Evolutionary conservation across 1,140 invertebrate species (phyloP).

Genomic region (Tetragnatha versicolor): DNA sequence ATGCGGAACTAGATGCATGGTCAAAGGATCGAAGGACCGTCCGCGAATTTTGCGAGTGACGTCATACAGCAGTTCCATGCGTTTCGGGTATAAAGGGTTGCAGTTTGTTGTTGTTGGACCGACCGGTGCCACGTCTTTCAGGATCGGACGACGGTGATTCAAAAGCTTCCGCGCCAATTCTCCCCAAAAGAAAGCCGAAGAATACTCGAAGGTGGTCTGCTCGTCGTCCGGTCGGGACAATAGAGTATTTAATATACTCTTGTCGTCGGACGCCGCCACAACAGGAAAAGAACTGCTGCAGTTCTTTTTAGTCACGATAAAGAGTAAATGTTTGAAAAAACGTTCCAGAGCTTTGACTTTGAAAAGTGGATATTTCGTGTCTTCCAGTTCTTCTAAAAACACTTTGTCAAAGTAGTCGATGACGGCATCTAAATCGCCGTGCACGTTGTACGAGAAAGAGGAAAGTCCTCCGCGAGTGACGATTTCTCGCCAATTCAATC

Average conservation of each 20-base stretch:
- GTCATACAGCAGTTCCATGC: not conserved
- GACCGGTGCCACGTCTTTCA: not conserved
- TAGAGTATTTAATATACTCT: not conserved
- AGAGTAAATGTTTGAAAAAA: not conserved
- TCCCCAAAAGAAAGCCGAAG: slow-evolving; percentile 4
- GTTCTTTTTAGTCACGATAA: not conserved
- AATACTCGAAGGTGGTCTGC: not conserved
- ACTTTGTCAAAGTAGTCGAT: not conserved
- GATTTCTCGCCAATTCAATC: not conserved
- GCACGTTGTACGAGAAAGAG: not conserved
- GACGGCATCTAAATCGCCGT: not conserved
- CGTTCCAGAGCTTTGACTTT: not conserved
- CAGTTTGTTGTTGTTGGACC: no score
- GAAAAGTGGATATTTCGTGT: not conserved
- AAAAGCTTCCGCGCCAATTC: slow-evolving; percentile 1
- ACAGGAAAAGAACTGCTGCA: not conserved
- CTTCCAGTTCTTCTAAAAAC: no score
- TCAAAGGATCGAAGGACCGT: not conserved
- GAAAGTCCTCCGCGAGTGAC: not conserved
- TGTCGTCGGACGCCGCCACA: not conserved
- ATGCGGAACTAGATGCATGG: not conserved
- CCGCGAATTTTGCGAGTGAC: not conserved
- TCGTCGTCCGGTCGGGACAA: not conserved
- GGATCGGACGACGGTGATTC: not conserved
- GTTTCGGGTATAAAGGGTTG: not conserved